These are phyloP conservation scores for Callyntrura sp. DNA, from an alignment of 2,888 invertebrate genomes.

Conservation along the genomic window DNA sequence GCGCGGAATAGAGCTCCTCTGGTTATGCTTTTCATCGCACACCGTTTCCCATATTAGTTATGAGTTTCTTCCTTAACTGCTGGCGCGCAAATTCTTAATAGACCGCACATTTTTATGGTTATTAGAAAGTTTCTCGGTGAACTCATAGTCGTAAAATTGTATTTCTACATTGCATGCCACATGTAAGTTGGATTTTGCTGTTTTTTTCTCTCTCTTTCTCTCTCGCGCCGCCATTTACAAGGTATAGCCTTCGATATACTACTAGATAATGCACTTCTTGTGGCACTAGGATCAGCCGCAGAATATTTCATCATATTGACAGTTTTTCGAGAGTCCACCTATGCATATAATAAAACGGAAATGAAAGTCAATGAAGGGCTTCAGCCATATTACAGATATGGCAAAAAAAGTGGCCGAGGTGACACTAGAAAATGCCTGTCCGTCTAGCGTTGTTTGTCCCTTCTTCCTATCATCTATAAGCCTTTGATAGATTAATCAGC, in stretches of 20 bases:
- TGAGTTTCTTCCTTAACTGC: not conserved
- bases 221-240: not conserved
- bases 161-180: not conserved
- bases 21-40: conserved; percentile 19
- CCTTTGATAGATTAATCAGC: conserved; percentile 74
- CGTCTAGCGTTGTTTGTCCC: not conserved
- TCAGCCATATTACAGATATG: not conserved
- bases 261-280: not conserved
- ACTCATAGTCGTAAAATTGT: not conserved
- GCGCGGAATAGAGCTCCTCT: not conserved
- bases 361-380: conserved; percentile 25
- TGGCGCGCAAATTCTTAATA: not conserved
- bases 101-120: conserved; percentile 21
- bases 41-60: not conserved
- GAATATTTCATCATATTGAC: not conserved
- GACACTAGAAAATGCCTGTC: not conserved
- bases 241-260: not conserved
- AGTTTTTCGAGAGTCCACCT: not conserved
- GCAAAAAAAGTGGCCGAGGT: not conserved
- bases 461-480: conserved; percentile 48
- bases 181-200: not conserved
- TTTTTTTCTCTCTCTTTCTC: not conserved
- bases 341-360: not conserved
- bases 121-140: not conserved
- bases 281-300: not conserved